Evolutionary conservation across 2,113 vertebrate genomes (phyloP), one percentile per base, ranked within the genome.

Genomic region (Zosterops japonicus): DNA sequence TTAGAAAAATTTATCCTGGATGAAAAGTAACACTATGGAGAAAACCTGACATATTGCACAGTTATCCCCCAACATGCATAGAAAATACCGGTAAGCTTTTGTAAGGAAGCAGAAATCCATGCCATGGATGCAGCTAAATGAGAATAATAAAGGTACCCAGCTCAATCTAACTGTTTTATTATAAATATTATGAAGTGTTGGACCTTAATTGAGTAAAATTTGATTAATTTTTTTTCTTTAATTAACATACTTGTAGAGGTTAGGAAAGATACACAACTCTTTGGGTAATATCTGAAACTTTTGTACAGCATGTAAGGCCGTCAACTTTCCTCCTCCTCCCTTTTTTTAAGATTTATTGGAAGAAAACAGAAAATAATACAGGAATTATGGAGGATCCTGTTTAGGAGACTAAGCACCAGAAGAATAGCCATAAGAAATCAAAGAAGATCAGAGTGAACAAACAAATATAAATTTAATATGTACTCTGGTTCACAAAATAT

Each of bases 291-390:
- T 31, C 33, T 52, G 20, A 78, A 68, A 29, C 74, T 46, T 55
- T 87, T 33, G 17, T 52, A 35, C 16, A 57, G 41, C 21, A 55
- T 9, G 1, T 28, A 46, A 36, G 6, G 22, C 47, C 60, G 31
- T 8, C 49, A 80, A n/a, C 8, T 53, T 56, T 24, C 4, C 16
- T 35, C 6, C 8, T 17, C 2, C 16, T 9, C 4, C 1, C 5
- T 3, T 33, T 36, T 4, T 27, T 24, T 41, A 1, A 36, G 22
- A 11, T 52, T 72, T 68, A 52, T 36, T 69, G 28, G 12, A 86
- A 80, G 14, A 72, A 75, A 55, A 29, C 8, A 69, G 60, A 70
- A 85, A 81, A 91, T n/a, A 44, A 44, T 3, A 59, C 5, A 81
- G 57, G 25, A 63, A 85, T 4, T 85, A 42, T 50, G 10, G 42